Evolutionary conservation across 2,113 vertebrate genomes (phyloP), one percentile per base, ranked within the genome.

Genomic region (Hemichromis elongatus): DNA sequence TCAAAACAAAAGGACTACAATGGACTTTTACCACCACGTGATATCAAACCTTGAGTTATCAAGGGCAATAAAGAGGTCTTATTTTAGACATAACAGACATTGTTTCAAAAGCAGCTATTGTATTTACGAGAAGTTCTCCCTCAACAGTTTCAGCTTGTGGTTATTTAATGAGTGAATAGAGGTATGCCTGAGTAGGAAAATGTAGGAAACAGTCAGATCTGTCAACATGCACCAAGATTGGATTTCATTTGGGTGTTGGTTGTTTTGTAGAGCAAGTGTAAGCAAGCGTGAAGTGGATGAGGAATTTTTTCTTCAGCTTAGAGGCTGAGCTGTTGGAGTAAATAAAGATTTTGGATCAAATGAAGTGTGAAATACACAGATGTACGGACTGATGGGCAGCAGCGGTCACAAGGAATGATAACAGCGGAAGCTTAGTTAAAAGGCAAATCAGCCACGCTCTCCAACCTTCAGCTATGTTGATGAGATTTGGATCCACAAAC

Each of bases 41-140:
- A 54, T 24, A 10, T n/a, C 52, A 7, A 53, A 53, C 52, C 19
- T 53, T 18, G 6, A 19, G 14, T 52, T 52, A 8, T 18, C 14
- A 18, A 9, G 52, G 9, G 3, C 19, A 53, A 26, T 26, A 70
- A 26, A 1, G 21, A 26, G 1, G 13, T 47, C 10, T 47, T 0
- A 0, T 42, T 42, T 42, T 9, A 68, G 0, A 45, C 21, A 26
- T 45, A 40, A 4, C n/a, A 40, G n/a, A 1, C 21, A 21, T 24
- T 42, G 35, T 68, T 68, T 26, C 66, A 70, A 24, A 70, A 42
- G 21, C 66, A 45, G 63, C 61, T 66, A 0, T 5, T 42, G 35
- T 24, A 42, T 70, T 70, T 45, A 26, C 40, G 45, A 26, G 66
- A 70, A 45, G 37, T 42, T 16, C 26, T 70, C 3, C 10, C 37